These are phyloP conservation scores for Clusia tigrina DNA, from an alignment of 2,888 invertebrate genomes.

Conservation along the genomic window DNA sequence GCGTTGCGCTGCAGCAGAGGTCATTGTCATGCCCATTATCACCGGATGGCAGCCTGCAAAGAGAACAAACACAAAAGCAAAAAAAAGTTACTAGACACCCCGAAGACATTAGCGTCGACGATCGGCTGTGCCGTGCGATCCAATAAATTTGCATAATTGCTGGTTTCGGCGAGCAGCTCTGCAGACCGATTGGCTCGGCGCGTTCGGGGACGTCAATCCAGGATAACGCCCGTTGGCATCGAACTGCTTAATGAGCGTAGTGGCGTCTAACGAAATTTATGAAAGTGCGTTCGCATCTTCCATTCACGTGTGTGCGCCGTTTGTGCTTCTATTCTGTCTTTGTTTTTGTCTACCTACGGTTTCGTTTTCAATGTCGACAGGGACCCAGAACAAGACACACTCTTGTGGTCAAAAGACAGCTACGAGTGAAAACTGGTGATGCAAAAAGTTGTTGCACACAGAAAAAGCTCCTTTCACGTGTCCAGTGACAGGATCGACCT, in stretches of 20 bases:
- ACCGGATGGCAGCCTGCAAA: neutral
- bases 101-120: constrained; percentile 4
- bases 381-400: too few relatives aligned
- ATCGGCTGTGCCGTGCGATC: neutral
- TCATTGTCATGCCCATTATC: neutral
- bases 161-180: constrained; percentile 29
- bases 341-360: too few relatives aligned
- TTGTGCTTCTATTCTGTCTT: too few relatives aligned
- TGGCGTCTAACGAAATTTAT: neutral
- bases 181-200: neutral
- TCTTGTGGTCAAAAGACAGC: too few relatives aligned
- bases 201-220: neutral
- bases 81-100: constrained; percentile 7
- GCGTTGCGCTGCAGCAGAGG: neutral
- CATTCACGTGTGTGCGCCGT: too few relatives aligned
- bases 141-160: constrained; percentile 51
- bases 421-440: too few relatives aligned
- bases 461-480: too few relatives aligned
- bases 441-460: too few relatives aligned
- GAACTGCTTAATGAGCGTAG: neutral
- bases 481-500: too few relatives aligned
- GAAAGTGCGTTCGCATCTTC: too few relatives aligned
- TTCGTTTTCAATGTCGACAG: too few relatives aligned
- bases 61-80: neutral
- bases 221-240: neutral